These are phyloP conservation scores for Bovichtus diacanthus DNA, from an alignment of 2,797 vertebrate genomes.

Conservation along the genomic window DNA sequence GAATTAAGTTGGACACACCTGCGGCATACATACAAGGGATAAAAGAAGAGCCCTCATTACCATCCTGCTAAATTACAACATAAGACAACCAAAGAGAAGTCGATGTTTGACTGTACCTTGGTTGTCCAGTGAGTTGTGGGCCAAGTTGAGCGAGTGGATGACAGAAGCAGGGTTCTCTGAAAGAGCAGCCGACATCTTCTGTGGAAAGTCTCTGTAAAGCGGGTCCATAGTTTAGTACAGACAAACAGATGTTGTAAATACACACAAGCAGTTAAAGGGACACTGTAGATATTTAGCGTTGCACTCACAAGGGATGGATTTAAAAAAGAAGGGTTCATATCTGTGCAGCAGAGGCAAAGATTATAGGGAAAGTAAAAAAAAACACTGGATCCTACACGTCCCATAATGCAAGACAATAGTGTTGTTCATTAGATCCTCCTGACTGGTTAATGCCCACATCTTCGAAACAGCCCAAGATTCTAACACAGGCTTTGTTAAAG, in stretches of 20 bases:
- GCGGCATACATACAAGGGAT: slow-evolving; percentile 13
- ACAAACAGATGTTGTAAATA: background rate
- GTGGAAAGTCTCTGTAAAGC: slow-evolving; percentile 89
- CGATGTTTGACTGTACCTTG: slow-evolving; percentile 83
- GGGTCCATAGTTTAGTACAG: background rate
- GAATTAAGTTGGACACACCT: slow-evolving; percentile 91
- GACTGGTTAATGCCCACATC: background rate
- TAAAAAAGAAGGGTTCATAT: too few species aligned
- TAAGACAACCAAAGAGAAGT: background rate
- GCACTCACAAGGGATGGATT: background rate
- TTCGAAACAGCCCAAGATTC: background rate
- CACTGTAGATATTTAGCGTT: background rate
- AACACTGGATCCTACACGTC: background rate
- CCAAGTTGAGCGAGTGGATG: slow-evolving; percentile 91
- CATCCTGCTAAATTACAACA: background rate
- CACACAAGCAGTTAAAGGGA: background rate
- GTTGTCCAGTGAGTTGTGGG: slow-evolving; percentile 94
- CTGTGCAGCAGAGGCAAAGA: background rate
- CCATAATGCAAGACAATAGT: background rate
- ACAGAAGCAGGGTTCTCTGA: slow-evolving; percentile 91
- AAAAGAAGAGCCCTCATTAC: background rate
- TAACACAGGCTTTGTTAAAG: background rate
- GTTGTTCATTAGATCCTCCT: background rate
- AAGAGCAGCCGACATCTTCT: slow-evolving; percentile 92
- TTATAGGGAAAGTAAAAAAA: background rate